These are phyloP conservation scores for Lysandra coridon DNA, from an alignment of 2,888 invertebrate species.

Conservation along the genomic window DNA sequence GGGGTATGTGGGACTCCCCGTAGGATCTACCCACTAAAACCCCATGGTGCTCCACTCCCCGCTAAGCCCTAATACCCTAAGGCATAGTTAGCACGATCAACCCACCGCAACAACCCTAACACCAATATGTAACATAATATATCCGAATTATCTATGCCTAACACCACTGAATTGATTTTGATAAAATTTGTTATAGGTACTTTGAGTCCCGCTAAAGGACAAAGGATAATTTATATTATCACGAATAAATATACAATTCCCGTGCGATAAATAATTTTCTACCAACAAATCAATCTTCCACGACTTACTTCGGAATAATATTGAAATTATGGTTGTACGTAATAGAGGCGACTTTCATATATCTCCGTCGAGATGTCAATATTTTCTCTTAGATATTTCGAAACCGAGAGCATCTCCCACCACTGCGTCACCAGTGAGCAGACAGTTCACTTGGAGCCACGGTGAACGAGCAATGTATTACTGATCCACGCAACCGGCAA, in stretches of 20 bases:
- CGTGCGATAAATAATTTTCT: background rate
- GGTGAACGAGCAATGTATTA: constrained; percentile 5
- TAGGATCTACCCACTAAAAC: too few relatives aligned
- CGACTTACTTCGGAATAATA: background rate
- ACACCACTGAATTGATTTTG: too few relatives aligned
- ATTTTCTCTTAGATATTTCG: constrained; percentile 15
- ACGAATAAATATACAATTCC: background rate
- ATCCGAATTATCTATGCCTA: too few relatives aligned
- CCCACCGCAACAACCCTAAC: too few relatives aligned
- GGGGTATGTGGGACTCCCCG: too few relatives aligned
- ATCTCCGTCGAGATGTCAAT: background rate
- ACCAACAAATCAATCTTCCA: background rate
- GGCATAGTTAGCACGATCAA: too few relatives aligned
- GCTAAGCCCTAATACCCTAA: too few relatives aligned
- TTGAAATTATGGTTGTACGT: background rate
- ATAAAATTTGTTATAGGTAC: too few relatives aligned
- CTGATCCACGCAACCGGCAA: background rate
- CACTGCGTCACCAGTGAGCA: background rate
- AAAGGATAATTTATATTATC: background rate
- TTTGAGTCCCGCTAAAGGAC: background rate
- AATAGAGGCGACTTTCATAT: background rate
- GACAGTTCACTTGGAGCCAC: background rate
- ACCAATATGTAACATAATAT: too few relatives aligned
- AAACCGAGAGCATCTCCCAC: constrained; percentile 8
- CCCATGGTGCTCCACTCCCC: too few relatives aligned